Evolutionary conservation across 2,113 vertebrate genomes (phyloP).

Genomic region (rat (Rattus norvegicus)): DNA sequence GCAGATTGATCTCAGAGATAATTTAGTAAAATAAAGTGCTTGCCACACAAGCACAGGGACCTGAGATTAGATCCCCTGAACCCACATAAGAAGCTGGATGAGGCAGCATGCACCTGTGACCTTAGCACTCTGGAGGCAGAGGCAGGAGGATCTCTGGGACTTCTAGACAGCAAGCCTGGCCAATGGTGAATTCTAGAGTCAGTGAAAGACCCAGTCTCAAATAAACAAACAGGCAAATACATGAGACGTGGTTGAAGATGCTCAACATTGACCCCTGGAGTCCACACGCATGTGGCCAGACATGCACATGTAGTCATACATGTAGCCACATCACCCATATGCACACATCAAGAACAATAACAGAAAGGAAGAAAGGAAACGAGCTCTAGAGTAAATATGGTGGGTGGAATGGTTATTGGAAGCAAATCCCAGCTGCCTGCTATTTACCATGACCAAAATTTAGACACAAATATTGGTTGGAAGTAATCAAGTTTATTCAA

Average conservation of each 20-base stretch:
- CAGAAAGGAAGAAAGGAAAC: neutral
- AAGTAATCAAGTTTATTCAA: neutral
- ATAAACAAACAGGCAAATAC: neutral
- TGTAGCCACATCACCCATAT: neutral
- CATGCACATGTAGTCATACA: no score
- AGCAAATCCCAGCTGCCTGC: neutral
- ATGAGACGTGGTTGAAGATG: neutral
- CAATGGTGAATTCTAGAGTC: neutral
- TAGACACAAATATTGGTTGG: neutral
- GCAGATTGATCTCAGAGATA: constrained; percentile 1
- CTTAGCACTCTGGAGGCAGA: neutral
- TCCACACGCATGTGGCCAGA: neutral
- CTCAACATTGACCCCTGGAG: no score
- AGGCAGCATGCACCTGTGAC: neutral
- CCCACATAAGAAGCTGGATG: neutral
- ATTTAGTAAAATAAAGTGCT: neutral
- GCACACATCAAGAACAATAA: neutral
- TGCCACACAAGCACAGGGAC: neutral
- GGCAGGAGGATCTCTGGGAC: neutral
- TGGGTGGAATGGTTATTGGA: neutral
- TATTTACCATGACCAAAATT: neutral
- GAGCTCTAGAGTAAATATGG: neutral
- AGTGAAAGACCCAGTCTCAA: neutral
- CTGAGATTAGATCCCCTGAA: neutral
- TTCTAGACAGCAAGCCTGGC: neutral